Evolutionary conservation across 2,888 invertebrate genomes (phyloP).

Genomic region (Protodeltote pygarga): DNA sequence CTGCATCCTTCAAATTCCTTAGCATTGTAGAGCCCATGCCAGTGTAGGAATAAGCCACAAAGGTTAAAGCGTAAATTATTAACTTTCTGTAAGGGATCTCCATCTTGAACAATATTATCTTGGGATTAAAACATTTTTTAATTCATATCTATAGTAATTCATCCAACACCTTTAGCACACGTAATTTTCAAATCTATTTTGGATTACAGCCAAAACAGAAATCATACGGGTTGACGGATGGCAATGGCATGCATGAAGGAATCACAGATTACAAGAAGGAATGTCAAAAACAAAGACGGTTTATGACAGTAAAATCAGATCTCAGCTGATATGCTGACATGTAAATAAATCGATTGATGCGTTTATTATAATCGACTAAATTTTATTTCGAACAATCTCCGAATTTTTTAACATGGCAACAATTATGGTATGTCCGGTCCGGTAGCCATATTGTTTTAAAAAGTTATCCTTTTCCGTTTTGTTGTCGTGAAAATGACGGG

Average conservation of each 20-base stretch:
- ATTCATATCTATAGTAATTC: background rate
- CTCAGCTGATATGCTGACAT: background rate
- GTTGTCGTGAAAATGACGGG: slow-evolving; percentile 92
- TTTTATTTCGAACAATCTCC: too few relatives aligned
- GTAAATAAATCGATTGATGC: background rate
- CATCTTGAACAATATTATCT: slow-evolving; percentile 76
- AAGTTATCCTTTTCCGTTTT: slow-evolving; percentile 89
- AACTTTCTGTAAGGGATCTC: slow-evolving; percentile 92
- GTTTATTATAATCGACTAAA: slow-evolving; percentile 21
- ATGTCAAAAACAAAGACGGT: too few relatives aligned
- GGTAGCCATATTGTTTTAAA: slow-evolving; percentile 83
- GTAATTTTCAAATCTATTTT: slow-evolving; percentile 39
- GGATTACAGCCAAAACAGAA: slow-evolving; percentile 40
- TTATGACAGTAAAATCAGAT: background rate
- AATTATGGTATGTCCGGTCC: slow-evolving; percentile 71
- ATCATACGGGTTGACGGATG: background rate
- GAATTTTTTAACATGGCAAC: slow-evolving; percentile 48
- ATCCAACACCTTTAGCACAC: slow-evolving; percentile 37
- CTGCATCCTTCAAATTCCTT: slow-evolving; percentile 92
- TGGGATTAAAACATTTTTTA: slow-evolving; percentile 7
- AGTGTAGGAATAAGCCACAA: slow-evolving; percentile 92
- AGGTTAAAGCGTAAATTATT: slow-evolving; percentile 91
- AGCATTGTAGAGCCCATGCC: slow-evolving; percentile 93
- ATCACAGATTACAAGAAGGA: too few relatives aligned
- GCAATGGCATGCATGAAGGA: too few relatives aligned